Percentiles rank a stretch among this genome's conserved stretches.
Conservation (phyloP, 1,140 invertebrate species). For the Dinoponera quadriceps region DNA sequence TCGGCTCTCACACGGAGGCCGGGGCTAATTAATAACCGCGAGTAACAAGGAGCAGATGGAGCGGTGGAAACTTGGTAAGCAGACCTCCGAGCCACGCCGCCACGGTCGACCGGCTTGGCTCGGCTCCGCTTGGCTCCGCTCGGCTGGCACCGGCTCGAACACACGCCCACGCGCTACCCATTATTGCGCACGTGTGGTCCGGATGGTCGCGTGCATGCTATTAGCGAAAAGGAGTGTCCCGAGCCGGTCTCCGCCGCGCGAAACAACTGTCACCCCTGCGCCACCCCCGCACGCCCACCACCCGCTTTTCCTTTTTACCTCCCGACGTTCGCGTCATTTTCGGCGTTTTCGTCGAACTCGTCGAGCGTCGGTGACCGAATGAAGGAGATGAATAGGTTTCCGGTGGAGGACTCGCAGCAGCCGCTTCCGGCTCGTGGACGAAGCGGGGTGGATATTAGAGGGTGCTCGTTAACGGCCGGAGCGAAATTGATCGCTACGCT, state of each 20-base stretch:
- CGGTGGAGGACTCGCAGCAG: constrained; percentile 46
- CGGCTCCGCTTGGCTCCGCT: constrained; percentile 27
- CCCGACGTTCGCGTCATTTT: constrained; percentile 13
- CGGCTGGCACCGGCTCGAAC: constrained; percentile 7
- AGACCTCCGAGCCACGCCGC: constrained; percentile 42
- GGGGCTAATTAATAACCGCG: constrained; percentile 83
- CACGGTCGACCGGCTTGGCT: constrained; percentile 39
- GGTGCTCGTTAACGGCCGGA: constrained; percentile 11
- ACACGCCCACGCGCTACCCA: constrained; percentile 77
- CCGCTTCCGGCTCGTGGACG: constrained; percentile 25
- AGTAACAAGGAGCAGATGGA: constrained; percentile 84
- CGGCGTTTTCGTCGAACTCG: constrained; percentile 22
- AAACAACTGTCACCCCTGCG: constrained; percentile 63
- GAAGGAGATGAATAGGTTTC: constrained; percentile 66
- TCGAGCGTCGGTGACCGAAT: neutral
- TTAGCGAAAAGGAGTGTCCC: constrained; percentile 82
- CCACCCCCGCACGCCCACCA: neutral
- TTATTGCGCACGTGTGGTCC: constrained; percentile 85
- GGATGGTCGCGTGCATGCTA: constrained; percentile 84
- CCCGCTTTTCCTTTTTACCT: constrained; percentile 17
- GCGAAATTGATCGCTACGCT: constrained; percentile 1
- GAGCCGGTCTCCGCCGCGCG: constrained; percentile 50
- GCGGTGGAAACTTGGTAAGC: constrained; percentile 65
- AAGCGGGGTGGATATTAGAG: constrained; percentile 24
- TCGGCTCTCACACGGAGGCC: constrained; percentile 19